Evolutionary conservation across 2,888 invertebrate species (phyloP), one percentile per base, ranked within the genome.

Genomic region (Cheilosia vulpina): DNA sequence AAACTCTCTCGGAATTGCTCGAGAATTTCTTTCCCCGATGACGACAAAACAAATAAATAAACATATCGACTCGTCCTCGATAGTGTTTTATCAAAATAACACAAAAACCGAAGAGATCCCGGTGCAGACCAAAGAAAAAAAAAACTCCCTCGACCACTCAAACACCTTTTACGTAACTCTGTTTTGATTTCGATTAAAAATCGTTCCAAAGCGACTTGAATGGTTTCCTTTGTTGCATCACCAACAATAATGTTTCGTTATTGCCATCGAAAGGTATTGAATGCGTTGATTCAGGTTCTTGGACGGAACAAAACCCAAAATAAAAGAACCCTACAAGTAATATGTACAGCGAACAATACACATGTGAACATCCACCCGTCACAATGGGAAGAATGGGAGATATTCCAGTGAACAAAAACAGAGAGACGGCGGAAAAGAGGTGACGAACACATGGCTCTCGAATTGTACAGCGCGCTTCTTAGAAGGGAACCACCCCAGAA

Each of bases 171-270:
- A 68, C 53, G 73, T 80, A 66, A 81, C 62, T 77, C 63, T 85
- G 81, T 85, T 85, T 85, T 81, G 81, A 85, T 81, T 85, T 85
- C 81, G 81, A 85, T 85, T 81, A 76, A 85, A 76, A 73, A 81
- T 77, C 60, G 71, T 77, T 85, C 68, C 52, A 81, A 81, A 77
- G 77, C 85, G 76, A 81, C 77, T 85, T 81, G 85, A 81, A 72
- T 81, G 43, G 77, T 58, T 60, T 80, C 81, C 63, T 77, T 85
- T 85, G 81, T 85, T 77, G 77, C 50, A 43, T 31, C 62, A 62
- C 81, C 77, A 81, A 81, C 81, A 81, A 85, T 77, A 72, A 71
- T 76, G 72, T 76, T 85, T 85, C 68, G 81, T 85, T 85, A 81
- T 76, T 72, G 81, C 81, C 81, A 81, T 80, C 57, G 76, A 72